phyloP scores from a whole-genome alignment of 1,140 invertebrate species.

The Protaetia brevitarsis region DNA sequence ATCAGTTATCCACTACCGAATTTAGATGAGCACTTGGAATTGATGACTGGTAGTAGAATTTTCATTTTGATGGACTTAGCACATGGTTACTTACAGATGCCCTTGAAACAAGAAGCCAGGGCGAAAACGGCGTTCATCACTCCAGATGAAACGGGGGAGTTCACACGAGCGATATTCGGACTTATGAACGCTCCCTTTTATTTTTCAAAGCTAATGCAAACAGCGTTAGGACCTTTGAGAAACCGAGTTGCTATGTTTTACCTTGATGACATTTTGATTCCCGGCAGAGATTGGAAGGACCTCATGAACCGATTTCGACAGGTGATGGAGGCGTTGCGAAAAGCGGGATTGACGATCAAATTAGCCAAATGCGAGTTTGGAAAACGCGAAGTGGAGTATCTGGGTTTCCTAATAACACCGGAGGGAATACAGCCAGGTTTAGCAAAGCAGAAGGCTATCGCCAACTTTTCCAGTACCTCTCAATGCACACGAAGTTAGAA shows the following conservation, averaged over 20 bases:
- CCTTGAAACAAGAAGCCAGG: constrained; percentile 25
- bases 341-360: constrained; percentile 18
- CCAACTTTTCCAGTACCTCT: background rate
- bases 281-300: constrained; percentile 28
- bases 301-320: constrained; percentile 30
- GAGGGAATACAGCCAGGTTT: constrained; percentile 10
- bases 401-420: constrained; percentile 15
- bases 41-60: constrained; percentile 23
- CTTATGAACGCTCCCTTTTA: constrained; percentile 40
- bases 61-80: constrained; percentile 29
- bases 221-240: constrained; percentile 34
- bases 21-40: constrained; percentile 25
- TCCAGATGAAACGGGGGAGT: constrained; percentile 50
- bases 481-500: background rate
- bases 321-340: constrained; percentile 28
- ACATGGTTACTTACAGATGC: constrained; percentile 36
- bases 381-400: constrained; percentile 18
- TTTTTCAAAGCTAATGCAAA: constrained; percentile 37
- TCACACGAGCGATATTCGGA: constrained; percentile 46
- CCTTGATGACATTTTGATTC: constrained; percentile 34
- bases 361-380: constrained; percentile 20
- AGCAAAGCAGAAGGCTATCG: background rate
- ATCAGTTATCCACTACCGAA: constrained; percentile 12
- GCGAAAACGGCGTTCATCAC: constrained; percentile 43
- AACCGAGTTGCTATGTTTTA: constrained; percentile 32